phyloP scores from a whole-genome alignment of 1,140 invertebrate species.

The Paracyclopina nana region DNA sequence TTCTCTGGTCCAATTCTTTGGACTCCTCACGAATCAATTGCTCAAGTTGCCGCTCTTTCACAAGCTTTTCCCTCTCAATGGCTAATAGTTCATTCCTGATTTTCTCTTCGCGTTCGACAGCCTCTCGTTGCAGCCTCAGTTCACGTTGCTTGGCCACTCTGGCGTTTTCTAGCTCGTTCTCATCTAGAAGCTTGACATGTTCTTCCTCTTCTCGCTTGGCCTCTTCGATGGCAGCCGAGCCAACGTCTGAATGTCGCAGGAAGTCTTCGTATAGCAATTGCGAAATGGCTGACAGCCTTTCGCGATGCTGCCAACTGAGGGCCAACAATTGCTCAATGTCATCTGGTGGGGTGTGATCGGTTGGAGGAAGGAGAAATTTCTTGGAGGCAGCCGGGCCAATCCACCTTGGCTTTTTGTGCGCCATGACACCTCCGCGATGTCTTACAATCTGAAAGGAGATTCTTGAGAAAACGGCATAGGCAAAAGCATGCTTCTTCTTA shows the following conservation, averaged over 20 bases:
- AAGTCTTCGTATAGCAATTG: constrained; percentile 1
- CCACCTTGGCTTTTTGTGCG: constrained; percentile 9
- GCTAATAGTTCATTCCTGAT: neutral
- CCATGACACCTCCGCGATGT: too few species aligned
- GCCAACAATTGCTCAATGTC: neutral
- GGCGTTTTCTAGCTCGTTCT: constrained; percentile 9
- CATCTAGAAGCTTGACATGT: neutral
- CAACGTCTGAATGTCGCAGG: neutral
- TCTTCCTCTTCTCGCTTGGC: neutral
- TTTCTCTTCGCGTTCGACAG: neutral
- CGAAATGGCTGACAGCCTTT: neutral
- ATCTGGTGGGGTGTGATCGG: neutral
- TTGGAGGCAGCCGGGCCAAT: constrained; percentile 1
- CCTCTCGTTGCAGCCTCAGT: neutral
- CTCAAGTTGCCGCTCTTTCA: neutral
- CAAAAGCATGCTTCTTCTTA: too few species aligned
- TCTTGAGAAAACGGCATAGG: too few species aligned
- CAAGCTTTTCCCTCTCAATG: neutral
- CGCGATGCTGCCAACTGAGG: neutral
- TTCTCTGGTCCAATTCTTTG: neutral
- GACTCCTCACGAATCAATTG: neutral
- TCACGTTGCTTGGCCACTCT: neutral
- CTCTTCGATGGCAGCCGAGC: neutral
- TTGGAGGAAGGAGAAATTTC: constrained; percentile 5
- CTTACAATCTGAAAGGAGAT: too few species aligned